Conservation (phyloP, 2,888 invertebrate genomes). For the Eilema caniola region DNA sequence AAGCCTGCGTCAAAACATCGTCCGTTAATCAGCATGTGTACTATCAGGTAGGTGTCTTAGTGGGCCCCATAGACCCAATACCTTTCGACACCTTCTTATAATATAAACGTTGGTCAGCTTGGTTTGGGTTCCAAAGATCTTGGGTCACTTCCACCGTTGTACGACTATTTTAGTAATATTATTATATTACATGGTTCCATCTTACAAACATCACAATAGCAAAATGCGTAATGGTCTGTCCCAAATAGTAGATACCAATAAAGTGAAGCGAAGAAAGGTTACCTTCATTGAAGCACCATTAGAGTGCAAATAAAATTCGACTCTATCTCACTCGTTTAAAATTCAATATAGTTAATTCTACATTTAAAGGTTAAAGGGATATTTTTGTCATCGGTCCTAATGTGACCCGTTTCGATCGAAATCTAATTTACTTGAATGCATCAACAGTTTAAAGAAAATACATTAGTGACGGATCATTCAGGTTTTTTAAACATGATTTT, state of each 20-base stretch:
- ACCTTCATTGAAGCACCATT: constrained; percentile 15
- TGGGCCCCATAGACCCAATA: no score
- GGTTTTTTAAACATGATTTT: not conserved
- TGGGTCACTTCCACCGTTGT: not conserved
- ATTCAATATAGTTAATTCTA: constrained; percentile 13
- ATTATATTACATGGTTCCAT: not conserved
- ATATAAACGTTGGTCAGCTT: no score
- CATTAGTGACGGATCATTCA: constrained; percentile 27
- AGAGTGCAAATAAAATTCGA: constrained; percentile 3
- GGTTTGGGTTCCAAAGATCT: no score
- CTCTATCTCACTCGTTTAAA: not conserved
- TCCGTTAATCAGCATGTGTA: no score
- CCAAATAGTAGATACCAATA: constrained; percentile 26
- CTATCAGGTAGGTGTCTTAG: no score
- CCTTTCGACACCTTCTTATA: no score
- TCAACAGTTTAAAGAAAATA: constrained; percentile 37
- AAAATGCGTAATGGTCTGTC: constrained; percentile 19
- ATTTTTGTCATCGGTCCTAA: constrained; percentile 35
- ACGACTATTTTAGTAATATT: not conserved
- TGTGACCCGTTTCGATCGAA: constrained; percentile 39
- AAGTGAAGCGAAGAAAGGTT: constrained; percentile 28
- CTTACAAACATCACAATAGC: constrained; percentile 18
- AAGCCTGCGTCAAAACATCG: no score
- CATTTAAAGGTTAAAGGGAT: constrained; percentile 22
- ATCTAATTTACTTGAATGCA: constrained; percentile 45